phyloP scores from a whole-genome alignment of 2,797 vertebrate genomes.

The Pseudomugil tenellus region DNA sequence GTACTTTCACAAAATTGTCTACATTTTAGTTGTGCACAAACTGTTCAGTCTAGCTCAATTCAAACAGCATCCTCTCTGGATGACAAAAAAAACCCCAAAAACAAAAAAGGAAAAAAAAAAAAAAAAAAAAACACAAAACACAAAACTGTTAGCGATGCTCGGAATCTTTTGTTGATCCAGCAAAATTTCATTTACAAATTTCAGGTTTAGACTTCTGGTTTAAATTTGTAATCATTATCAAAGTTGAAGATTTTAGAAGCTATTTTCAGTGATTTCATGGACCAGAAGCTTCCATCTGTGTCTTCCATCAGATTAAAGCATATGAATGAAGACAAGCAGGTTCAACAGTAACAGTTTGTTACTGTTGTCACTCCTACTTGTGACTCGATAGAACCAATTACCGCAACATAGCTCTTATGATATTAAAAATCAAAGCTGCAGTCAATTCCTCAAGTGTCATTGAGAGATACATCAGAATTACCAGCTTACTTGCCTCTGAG shows the following conservation, averaged over 20 bases:
- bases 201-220: too few relatives aligned
- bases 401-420: conserved; percentile 47
- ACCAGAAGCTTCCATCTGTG: background rate
- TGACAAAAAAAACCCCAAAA: background rate
- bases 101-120: background rate
- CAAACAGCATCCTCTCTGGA: background rate
- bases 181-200: background rate
- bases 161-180: background rate
- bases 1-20: too few relatives aligned
- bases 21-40: too few relatives aligned
- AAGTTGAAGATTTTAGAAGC: background rate
- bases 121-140: background rate
- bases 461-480: conserved; percentile 50
- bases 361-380: conserved; percentile 31
- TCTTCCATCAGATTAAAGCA: background rate
- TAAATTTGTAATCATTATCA: background rate
- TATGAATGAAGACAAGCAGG: conserved; percentile 36
- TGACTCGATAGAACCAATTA: conserved; percentile 51
- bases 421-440: conserved; percentile 68
- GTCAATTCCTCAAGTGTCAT: conserved; percentile 64
- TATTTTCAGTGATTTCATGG: background rate
- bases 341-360: conserved; percentile 36
- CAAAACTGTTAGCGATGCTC: background rate
- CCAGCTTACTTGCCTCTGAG: conserved; percentile 53
- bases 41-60: too few relatives aligned